Evolutionary conservation across 2,888 invertebrate species (phyloP).

Genomic region (Monochamus alternatus): DNA sequence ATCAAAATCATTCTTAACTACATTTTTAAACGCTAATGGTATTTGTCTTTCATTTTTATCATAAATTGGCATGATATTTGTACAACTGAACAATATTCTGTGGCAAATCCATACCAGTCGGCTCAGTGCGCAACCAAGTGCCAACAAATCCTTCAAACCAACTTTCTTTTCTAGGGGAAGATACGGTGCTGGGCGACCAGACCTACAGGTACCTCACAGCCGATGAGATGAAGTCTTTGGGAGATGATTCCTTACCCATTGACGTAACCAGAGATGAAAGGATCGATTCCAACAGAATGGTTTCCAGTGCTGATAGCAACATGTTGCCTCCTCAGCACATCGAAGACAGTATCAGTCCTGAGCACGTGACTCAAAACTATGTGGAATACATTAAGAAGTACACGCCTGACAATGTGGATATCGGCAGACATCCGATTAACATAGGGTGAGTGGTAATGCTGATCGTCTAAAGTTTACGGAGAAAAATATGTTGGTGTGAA

Average conservation of each 20-base stretch:
- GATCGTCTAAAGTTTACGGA: too few species aligned
- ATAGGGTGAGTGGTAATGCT: slow-evolving; percentile 74
- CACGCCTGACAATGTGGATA: slow-evolving; percentile 75
- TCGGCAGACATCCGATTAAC: slow-evolving; percentile 76
- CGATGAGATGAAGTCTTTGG: slow-evolving; percentile 96
- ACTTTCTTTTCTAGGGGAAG: slow-evolving; percentile 81
- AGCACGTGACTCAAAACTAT: slow-evolving; percentile 73
- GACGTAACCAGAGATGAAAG: slow-evolving; percentile 94
- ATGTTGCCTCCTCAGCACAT: slow-evolving; percentile 74
- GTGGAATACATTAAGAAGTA: slow-evolving; percentile 73
- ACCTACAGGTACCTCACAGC: slow-evolving; percentile 94
- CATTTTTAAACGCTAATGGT: too few species aligned
- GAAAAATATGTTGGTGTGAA: neutral
- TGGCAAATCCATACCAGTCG: neutral
- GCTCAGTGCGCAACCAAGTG: neutral
- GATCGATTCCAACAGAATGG: slow-evolving; percentile 80
- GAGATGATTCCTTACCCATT: slow-evolving; percentile 93
- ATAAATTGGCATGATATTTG: too few species aligned
- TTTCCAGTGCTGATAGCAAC: slow-evolving; percentile 70
- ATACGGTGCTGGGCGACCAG: slow-evolving; percentile 91
- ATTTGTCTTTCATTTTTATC: too few species aligned
- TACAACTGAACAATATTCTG: neutral
- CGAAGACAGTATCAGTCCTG: slow-evolving; percentile 78
- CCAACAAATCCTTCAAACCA: neutral
- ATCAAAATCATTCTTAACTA: too few species aligned